Percentiles rank a stretch among this genome's conserved stretches.
These are phyloP conservation scores for Hydraecia micacea DNA, from an alignment of 2,888 invertebrate species.

Conservation along the genomic window DNA sequence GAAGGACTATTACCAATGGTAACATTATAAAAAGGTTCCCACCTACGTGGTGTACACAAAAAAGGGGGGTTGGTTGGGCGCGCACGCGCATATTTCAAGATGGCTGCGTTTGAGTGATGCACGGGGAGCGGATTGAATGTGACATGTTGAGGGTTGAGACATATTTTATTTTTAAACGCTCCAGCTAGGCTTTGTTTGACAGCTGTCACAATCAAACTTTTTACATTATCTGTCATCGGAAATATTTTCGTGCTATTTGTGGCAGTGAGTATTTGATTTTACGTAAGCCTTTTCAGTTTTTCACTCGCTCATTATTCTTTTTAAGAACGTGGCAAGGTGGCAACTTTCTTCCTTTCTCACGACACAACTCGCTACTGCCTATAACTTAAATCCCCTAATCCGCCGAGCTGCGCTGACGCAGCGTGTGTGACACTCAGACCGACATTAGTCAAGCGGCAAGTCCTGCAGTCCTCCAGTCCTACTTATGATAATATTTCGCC, in stretches of 20 bases:
- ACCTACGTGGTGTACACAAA: constrained; percentile 76
- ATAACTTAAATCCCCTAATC: constrained; percentile 51
- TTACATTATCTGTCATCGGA: background rate
- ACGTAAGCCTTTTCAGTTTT: background rate
- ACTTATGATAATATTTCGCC: constrained; percentile 70
- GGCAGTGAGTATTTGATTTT: background rate
- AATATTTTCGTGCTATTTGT: background rate
- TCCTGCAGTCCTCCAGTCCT: constrained; percentile 35
- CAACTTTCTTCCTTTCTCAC: background rate
- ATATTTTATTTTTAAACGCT: constrained; percentile 16
- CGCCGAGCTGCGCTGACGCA: constrained; percentile 51
- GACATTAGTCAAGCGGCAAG: constrained; percentile 71
- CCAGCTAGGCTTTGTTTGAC: background rate
- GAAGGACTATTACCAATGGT: constrained; percentile 77
- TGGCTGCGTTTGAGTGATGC: constrained; percentile 46
- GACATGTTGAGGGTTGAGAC: constrained; percentile 6
- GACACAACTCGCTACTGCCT: constrained; percentile 29
- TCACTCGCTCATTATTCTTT: background rate
- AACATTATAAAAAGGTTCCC: constrained; percentile 81
- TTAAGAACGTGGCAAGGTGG: background rate
- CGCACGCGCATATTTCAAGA: constrained; percentile 74
- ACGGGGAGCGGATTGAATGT: constrained; percentile 45
- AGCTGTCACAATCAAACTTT: background rate
- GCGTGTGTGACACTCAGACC: constrained; percentile 64
- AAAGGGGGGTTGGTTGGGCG: constrained; percentile 70